Evolutionary conservation across 2,797 vertebrate genomes (phyloP), one percentile per base, ranked within the genome.

Genomic region (Ctenopoma multispine): DNA sequence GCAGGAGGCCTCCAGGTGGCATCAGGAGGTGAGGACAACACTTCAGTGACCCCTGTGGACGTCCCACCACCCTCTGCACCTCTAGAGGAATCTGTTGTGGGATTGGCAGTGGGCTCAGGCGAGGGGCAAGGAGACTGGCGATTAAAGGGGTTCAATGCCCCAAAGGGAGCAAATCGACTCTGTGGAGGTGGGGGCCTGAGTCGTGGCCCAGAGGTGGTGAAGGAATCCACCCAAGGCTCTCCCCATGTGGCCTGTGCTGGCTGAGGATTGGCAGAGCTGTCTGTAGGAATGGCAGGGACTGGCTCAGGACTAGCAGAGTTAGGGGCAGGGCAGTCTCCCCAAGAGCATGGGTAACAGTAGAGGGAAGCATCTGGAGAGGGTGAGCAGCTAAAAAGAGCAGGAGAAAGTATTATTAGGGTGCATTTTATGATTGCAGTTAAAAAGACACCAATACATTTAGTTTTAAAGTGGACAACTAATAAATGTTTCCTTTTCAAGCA

Each of bases 301-400:
- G 84, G 83, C 62, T 92, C 90, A 1, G 91, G 85, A 67, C 83
- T 90, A 69, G 95, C 87, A 5, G 95, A 63, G 62, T 94, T 96
- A 0, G 94, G 94, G 1, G 93, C 96, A 51, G 96, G 96, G 88
- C 96, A 98, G 88, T 98, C 97, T 0, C 94, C 95, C 97, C 97
- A 99, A 2, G 96, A 95, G 82, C 97, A 99, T 0, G 97, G 97
- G 80, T 99, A 99, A 86, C 97, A 99, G 90, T 99, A 99, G 15
- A 98, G 91, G 10, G 97, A 97, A 3, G 96, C 90, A 36, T 98
- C 97, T 0, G 97, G 96, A 0, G 97, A 97, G 0, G 96, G 96
- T 0, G 96, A 98, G 51, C 94, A 96, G 69, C 95, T 97, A 68
- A 10, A 79, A 3, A 56, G n/a, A 72, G 29, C 44, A 47, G 43